Conservation (phyloP, 2,888 invertebrate species). For the Melikaiella ostensackeni region DNA sequence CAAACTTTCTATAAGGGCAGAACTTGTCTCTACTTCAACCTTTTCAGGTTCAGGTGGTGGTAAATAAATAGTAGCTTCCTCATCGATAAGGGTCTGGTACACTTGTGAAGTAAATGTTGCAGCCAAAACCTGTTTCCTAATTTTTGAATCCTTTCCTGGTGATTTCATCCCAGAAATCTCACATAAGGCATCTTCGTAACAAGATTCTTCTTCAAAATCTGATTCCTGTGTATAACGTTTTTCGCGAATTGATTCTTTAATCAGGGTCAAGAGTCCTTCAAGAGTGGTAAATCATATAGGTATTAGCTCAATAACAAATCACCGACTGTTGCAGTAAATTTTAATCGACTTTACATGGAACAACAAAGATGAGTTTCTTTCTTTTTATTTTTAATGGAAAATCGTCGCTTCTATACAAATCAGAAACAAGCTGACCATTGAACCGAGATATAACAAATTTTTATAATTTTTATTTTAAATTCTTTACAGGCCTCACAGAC, state of each 20-base stretch:
- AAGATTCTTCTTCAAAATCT: conserved; percentile 41
- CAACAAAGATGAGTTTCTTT: no score
- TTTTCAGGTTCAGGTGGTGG: conserved; percentile 47
- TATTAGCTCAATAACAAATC: not conserved
- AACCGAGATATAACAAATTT: no score
- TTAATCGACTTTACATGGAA: no score
- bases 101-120: conserved; percentile 70
- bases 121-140: conserved; percentile 49
- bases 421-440: no score
- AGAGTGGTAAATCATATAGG: no score
- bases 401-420: no score
- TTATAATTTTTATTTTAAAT: no score
- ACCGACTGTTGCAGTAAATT: not conserved
- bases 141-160: conserved; percentile 11
- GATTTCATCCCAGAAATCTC: conserved; percentile 18
- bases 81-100: conserved; percentile 70
- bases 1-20: conserved; percentile 21
- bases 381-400: no score
- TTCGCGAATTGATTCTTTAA: conserved; percentile 16
- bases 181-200: conserved; percentile 23
- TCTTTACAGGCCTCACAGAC: no score
- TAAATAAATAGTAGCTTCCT: conserved; percentile 64
- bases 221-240: conserved; percentile 51
- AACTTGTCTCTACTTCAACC: conserved; percentile 9
- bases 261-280: not conserved